Evolutionary conservation across 30 jellyfish, hydroid and myxozoan genomes (phyloP).

Genomic region (Chironex yamaguchii): DNA sequence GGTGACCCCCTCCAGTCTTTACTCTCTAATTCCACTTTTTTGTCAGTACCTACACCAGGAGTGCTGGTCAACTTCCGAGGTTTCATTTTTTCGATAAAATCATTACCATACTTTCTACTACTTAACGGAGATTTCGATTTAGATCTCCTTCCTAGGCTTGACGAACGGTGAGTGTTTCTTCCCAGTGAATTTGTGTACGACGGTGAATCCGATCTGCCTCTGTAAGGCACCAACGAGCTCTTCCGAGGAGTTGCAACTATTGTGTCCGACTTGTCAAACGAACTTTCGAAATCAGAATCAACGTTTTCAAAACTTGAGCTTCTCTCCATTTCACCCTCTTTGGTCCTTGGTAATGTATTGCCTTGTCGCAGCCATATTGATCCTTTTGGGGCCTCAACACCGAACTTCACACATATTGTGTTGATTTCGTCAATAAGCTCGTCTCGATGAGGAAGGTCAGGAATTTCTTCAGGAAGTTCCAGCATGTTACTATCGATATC

Average conservation of each 20-base stretch:
- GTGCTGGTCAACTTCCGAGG: conserved; percentile 49
- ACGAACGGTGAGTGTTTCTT: background rate
- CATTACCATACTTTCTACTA: conserved; percentile 52
- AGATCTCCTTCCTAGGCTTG: background rate
- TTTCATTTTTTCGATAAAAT: conserved; percentile 74
- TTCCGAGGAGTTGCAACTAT: background rate
- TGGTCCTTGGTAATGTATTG: background rate
- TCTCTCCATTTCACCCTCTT: conserved; percentile 52
- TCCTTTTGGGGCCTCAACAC: conserved; percentile 85
- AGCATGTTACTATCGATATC: conserved; percentile 89
- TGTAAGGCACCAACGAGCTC: background rate
- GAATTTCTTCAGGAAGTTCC: conserved; percentile 94
- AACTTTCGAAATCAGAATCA: conserved; percentile 63
- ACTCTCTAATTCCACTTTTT: background rate
- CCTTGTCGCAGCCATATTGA: conserved; percentile 56
- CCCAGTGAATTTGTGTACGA: background rate
- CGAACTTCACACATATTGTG: conserved; percentile 64
- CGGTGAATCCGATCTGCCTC: background rate
- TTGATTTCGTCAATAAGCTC: conserved; percentile 84
- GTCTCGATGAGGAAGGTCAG: conserved; percentile 93
- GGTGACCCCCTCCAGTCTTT: background rate
- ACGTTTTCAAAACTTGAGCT: conserved; percentile 73
- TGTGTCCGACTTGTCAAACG: conserved; percentile 68
- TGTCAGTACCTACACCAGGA: background rate
- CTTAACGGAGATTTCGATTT: background rate